These are phyloP conservation scores for Neotoxoptera formosana DNA, from an alignment of 1,140 invertebrate genomes.

Conservation along the genomic window DNA sequence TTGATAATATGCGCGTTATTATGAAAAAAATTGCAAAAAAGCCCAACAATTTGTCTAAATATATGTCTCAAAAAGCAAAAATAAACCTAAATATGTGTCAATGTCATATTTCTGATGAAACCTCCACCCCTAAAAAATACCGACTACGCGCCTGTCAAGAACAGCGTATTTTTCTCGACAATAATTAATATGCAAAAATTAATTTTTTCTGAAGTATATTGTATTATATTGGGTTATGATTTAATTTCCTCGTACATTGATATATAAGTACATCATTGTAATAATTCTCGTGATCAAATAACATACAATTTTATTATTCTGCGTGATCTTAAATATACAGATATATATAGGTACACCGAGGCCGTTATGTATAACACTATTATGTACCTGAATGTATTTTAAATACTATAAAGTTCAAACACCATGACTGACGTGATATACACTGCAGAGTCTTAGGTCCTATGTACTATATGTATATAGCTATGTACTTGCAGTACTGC, in stretches of 20 bases:
- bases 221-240: neutral
- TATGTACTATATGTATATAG: neutral
- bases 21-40: too few relatives aligned
- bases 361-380: neutral
- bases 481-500: neutral
- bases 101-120: too few relatives aligned
- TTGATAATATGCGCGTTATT: too few relatives aligned
- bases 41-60: too few relatives aligned
- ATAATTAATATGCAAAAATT: neutral
- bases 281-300: neutral
- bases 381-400: neutral
- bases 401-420: conserved; percentile 11
- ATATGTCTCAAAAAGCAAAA: too few relatives aligned
- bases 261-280: neutral
- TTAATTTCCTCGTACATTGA: neutral
- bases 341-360: neutral
- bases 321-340: neutral
- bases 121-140: neutral
- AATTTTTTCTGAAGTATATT: neutral
- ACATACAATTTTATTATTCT: neutral
- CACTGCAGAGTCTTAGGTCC: neutral
- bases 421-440: neutral
- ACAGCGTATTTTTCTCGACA: neutral
- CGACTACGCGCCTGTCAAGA: neutral
- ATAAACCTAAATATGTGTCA: too few relatives aligned